Evolutionary conservation across 2,797 vertebrate species (phyloP).

Genomic region (Brachyrhaphis roseni): DNA sequence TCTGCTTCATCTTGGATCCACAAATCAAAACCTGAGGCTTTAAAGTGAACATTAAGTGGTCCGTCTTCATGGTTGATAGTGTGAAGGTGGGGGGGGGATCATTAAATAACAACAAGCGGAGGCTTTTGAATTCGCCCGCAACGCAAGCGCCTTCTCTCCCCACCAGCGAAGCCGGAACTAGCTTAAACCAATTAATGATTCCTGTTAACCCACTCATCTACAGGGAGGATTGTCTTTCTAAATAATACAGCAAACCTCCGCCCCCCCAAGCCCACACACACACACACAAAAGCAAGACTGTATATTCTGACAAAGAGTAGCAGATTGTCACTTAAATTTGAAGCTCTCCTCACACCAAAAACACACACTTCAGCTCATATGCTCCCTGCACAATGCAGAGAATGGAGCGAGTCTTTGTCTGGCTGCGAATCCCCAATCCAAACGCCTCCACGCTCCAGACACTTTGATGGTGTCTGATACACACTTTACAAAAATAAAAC

Average conservation of each 20-base stretch:
- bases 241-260: slow-evolving; percentile 76
- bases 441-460: slow-evolving; percentile 62
- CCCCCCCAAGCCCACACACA: slow-evolving; percentile 74
- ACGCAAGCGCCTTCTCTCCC: slow-evolving; percentile 59
- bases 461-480: slow-evolving; percentile 64
- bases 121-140: slow-evolving; percentile 66
- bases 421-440: slow-evolving; percentile 63
- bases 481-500: slow-evolving; percentile 58
- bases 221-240: slow-evolving; percentile 76
- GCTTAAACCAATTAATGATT: slow-evolving; percentile 84
- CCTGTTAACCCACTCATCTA: slow-evolving; percentile 81
- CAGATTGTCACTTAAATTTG: slow-evolving; percentile 72
- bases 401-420: slow-evolving; percentile 73
- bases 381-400: slow-evolving; percentile 66
- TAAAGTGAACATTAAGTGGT: slow-evolving; percentile 75
- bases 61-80: slow-evolving; percentile 64
- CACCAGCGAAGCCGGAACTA: slow-evolving; percentile 72
- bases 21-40: slow-evolving; percentile 77
- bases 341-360: slow-evolving; percentile 63
- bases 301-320: slow-evolving; percentile 62
- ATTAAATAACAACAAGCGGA: slow-evolving; percentile 51
- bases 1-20: slow-evolving; percentile 74
- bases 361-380: slow-evolving; percentile 66
- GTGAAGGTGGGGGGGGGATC: neutral
- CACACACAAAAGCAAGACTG: slow-evolving; percentile 35